Evolutionary conservation across 2,888 invertebrate genomes (phyloP).

Genomic region (Drosophila stalkeri): DNA sequence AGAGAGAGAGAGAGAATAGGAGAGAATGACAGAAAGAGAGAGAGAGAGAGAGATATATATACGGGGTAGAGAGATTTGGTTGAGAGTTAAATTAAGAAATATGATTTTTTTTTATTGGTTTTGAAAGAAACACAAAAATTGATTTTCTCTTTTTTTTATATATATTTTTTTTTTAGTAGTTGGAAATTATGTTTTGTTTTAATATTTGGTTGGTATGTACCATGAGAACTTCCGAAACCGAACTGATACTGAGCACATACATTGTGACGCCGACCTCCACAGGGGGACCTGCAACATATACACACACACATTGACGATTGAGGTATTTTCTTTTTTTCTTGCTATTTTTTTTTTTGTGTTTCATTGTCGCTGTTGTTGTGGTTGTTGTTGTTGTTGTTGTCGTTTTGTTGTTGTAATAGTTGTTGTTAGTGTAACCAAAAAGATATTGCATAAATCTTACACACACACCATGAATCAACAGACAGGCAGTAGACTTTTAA

Average conservation of each 20-base stretch:
- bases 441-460: slow-evolving; percentile 25
- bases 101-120: slow-evolving; percentile 57
- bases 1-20: slow-evolving; percentile 33
- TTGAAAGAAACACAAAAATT: slow-evolving; percentile 42
- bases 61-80: slow-evolving; percentile 32
- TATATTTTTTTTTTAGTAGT: slow-evolving; percentile 8
- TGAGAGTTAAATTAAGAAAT: slow-evolving; percentile 53
- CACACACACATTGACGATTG: slow-evolving; percentile 82
- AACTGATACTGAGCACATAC: slow-evolving; percentile 99
- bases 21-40: slow-evolving; percentile 35
- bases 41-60: slow-evolving; percentile 21
- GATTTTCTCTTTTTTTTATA: slow-evolving; percentile 37
- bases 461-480: slow-evolving; percentile 1
- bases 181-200: slow-evolving; percentile 44
- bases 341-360: slow-evolving; percentile 16
- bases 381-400: slow-evolving; percentile 29
- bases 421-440: slow-evolving; percentile 38
- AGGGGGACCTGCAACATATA: slow-evolving; percentile 94
- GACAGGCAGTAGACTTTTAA: slow-evolving; percentile 13
- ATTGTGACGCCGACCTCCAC: slow-evolving; percentile 99
- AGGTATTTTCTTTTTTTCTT: slow-evolving; percentile 56
- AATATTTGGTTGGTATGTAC: slow-evolving; percentile 87
- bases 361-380: slow-evolving; percentile 32
- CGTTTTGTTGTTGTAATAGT: slow-evolving; percentile 7
- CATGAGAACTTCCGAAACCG: slow-evolving; percentile 99